Base-by-base conservation (phyloP, 2,888 invertebrate genomes). In the Nebria salina region DNA sequence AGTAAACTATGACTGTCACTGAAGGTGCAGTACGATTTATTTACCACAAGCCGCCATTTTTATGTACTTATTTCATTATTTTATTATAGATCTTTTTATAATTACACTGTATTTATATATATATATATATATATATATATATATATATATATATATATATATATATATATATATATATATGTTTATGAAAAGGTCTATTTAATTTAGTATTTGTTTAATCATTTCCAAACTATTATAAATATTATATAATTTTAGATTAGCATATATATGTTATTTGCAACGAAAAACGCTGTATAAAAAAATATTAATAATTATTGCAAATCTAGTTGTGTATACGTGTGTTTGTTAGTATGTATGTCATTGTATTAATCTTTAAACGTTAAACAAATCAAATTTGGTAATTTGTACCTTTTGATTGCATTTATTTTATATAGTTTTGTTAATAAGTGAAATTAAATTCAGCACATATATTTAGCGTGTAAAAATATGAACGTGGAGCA, bases 21-120 rank as follows among this genome's bases (percentile, higher is more conserved):
- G 26, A 41, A 73, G 43, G 64, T 42, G 75, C 78, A 79, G 80
- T 80, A 75, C 80, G 80, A 80, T 80, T 80, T 75, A 75, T 70
- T 75, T 70, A 75, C 80, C 80, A 80, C 80, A 70, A 75, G 79
- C 74, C 79, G 70, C 72, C 72, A 54, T 54, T 54, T 54, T 13
- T 54, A 54, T 54, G 54, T 54, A 54, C 54, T 54, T 54, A 54
- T 54, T 54, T 54, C 54, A 54, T 54, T 54, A 7, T 13, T 54
- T 54, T 54, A 54, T 54, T 3, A 54, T 54, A 54, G 54, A 54
- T 8, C 54, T 54, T 54, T 7, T 54, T 26, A 70, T 8, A 70
- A 70, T 25, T 26, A 11, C 25, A 70, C 2, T 70, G 25, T 25
- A 66, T 20, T 8, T 66, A 25, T 66, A 25, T 66, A 25, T 66